phyloP scores from a whole-genome alignment of 2,888 invertebrate species.

The Neoitamus cyanurus region DNA sequence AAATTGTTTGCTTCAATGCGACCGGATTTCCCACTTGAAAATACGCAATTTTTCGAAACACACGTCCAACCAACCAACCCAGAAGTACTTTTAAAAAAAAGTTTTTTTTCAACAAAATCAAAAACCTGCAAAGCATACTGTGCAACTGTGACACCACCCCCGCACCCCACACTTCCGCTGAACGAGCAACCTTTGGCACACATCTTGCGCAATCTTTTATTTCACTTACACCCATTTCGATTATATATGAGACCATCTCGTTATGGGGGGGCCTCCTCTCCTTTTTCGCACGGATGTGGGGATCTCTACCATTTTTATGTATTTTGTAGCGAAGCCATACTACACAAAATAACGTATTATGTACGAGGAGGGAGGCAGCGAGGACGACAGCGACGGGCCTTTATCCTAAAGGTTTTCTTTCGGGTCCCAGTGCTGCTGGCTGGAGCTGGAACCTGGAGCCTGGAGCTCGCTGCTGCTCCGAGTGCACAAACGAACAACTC shows the following conservation, averaged over 20 bases:
- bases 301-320: conserved; percentile 49
- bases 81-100: background rate
- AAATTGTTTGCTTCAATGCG: background rate
- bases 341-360: background rate
- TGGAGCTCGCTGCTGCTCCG: background rate
- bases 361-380: background rate
- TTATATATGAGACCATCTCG: conserved; percentile 52
- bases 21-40: background rate
- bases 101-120: too few species aligned
- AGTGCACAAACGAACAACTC: background rate
- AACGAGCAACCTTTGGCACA: background rate
- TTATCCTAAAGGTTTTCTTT: background rate
- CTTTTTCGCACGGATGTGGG: conserved; percentile 31
- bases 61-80: background rate
- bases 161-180: background rate
- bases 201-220: conserved; percentile 54
- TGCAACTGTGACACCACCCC: background rate
- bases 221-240: conserved; percentile 54
- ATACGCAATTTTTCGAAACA: background rate
- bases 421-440: background rate
- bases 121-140: too few species aligned
- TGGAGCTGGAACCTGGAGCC: too few species aligned
- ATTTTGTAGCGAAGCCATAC: conserved; percentile 37
- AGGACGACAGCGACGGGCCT: background rate
- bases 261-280: conserved; percentile 34